Evolutionary conservation across 2,888 invertebrate genomes (phyloP), one percentile per base, ranked within the genome.

Genomic region (Drosophila neoperkinsi): DNA sequence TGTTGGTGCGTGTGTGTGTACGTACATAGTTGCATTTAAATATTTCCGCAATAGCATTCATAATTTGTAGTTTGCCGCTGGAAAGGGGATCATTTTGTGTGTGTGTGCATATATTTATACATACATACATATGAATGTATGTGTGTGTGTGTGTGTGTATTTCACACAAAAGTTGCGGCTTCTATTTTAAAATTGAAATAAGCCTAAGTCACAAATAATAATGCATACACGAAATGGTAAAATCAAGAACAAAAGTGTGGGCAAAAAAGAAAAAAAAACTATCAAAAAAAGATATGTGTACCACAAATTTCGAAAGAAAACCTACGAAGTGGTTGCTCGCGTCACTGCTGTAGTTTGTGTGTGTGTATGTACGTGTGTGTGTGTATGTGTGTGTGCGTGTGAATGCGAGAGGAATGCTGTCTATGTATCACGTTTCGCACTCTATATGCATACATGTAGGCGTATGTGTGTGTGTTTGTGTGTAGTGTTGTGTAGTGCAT

Each of bases 311-410:
- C 46, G 66, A 86, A 85, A 81, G 85, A 81, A 85, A 85, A 85
- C 78, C 80, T 88, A 90, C 71, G 86, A 85, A 85, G 85, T 85
- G 85, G 85, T 85, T 85, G 85, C 90, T 85, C 76, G 80, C 83
- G 88, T 74, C 88, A 83, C 81, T 88, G 77, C 65, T 72, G 31
- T 60, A 46, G 38, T 56, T 28, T 25, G 36, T 56, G 55, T 64
- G 53, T 59, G 63, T 61, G 55, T 60, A 53, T 59, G 46, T 68
- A 18, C 50, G 43, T 69, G 18, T 64, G 46, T 61, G 55, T 60
- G 58, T 59, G 43, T 68, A 68, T 58, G 30, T n/a, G 6, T 62
- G 62, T 62, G 66, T 72, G 82, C 69, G 80, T 70, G 82, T 75
- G 78, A 75, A 68, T 81, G 87, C 65, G 89, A 84, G 84, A 84